Percentiles rank a stretch among this genome's conserved stretches.
Evolutionary conservation across 2,888 invertebrate genomes (phyloP).

Genomic region (Drosophila kuntzei): DNA sequence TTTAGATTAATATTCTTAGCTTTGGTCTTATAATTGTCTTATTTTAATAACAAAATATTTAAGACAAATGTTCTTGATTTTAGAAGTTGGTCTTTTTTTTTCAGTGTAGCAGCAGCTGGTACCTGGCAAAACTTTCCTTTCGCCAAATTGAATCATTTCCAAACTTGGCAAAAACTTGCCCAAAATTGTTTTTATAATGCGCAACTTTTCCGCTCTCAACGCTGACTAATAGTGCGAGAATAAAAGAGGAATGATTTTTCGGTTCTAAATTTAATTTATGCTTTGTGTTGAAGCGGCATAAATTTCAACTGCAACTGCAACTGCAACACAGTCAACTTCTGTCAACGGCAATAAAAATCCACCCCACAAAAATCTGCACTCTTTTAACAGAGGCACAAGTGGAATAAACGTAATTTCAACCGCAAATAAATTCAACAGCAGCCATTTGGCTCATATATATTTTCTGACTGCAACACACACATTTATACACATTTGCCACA

Average conservation of each 20-base stretch:
- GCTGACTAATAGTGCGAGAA: constrained; percentile 56
- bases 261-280: constrained; percentile 63
- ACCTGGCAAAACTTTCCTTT: constrained; percentile 59
- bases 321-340: constrained; percentile 27
- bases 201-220: constrained; percentile 48
- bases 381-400: constrained; percentile 19
- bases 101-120: constrained; percentile 50
- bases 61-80: too few relatives aligned
- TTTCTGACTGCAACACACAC: constrained; percentile 32
- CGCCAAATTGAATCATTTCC: constrained; percentile 71
- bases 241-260: constrained; percentile 38
- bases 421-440: constrained; percentile 74
- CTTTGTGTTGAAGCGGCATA: constrained; percentile 42
- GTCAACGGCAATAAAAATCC: constrained; percentile 34
- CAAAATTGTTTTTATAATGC: constrained; percentile 75
- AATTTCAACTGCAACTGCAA: constrained; percentile 58
- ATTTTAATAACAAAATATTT: too few relatives aligned
- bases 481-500: constrained; percentile 4
- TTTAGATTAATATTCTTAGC: too few relatives aligned
- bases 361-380: constrained; percentile 3
- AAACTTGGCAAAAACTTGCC: constrained; percentile 67
- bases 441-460: constrained; percentile 55
- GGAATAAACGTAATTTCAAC: constrained; percentile 38
- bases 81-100: too few relatives aligned
- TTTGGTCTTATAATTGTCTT: too few relatives aligned